Conservation (phyloP, 2,888 invertebrate species). For the Sesamia inferens region DNA sequence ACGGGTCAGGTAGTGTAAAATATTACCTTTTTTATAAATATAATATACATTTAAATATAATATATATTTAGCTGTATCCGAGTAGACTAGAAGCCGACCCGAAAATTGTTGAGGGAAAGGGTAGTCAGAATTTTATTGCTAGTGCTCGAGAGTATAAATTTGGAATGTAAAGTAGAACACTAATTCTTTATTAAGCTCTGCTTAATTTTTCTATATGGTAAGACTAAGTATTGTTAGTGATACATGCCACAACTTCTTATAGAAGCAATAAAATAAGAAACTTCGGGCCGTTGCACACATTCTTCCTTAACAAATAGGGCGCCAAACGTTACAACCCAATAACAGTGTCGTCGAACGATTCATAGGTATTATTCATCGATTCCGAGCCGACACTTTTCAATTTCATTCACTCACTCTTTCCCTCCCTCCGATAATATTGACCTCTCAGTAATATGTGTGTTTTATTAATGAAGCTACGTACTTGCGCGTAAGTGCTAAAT, state of each 20-base stretch:
- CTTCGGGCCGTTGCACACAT: slow-evolving; percentile 7
- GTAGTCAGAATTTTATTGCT: not conserved
- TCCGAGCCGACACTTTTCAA: slow-evolving; percentile 65
- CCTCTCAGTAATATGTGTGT: slow-evolving; percentile 71
- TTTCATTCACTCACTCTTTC: slow-evolving; percentile 63
- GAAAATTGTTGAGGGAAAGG: not conserved
- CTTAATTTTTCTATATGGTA: not conserved
- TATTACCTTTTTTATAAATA: too few species aligned
- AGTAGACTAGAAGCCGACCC: not conserved
- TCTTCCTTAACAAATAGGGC: slow-evolving; percentile 30
- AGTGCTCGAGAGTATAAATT: not conserved
- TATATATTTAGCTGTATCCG: not conserved
- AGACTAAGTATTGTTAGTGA: not conserved
- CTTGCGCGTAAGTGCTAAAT: slow-evolving; percentile 70
- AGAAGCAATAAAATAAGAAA: slow-evolving; percentile 6
- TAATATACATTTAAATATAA: not conserved
- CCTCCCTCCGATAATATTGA: slow-evolving; percentile 65
- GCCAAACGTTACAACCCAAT: slow-evolving; percentile 59
- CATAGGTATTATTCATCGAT: slow-evolving; percentile 50
- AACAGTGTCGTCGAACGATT: slow-evolving; percentile 54
- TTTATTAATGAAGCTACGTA: slow-evolving; percentile 74
- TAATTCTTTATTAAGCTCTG: not conserved
- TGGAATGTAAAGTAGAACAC: not conserved
- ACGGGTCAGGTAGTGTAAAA: too few species aligned
- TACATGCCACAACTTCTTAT: not conserved